A percentile compares a stretch with the other conserved stretches of the same genome.
Evolutionary conservation across 1,140 invertebrate species (phyloP).

Genomic region (Coenobita brevimanus): DNA sequence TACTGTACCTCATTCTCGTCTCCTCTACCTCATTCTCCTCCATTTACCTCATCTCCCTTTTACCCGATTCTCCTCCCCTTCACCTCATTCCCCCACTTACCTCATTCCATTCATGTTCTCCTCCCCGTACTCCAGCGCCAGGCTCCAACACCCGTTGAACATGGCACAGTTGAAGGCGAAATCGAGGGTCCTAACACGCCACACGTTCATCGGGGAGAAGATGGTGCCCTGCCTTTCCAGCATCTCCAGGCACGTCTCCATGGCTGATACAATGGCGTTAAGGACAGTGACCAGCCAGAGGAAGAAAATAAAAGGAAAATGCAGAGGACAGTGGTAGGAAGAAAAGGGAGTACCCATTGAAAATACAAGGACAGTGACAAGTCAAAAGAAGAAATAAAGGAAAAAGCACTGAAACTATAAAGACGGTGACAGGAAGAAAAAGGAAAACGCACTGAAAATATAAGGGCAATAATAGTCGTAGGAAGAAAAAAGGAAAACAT

Average conservation of each 20-base stretch:
- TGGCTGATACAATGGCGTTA: too few relatives aligned
- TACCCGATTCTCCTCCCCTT: neutral
- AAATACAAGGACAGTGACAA: too few relatives aligned
- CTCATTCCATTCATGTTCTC: conserved; percentile 55
- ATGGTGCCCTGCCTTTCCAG: conserved; percentile 34
- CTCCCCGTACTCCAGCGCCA: conserved; percentile 35
- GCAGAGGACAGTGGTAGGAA: neutral
- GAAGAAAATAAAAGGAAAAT: neutral
- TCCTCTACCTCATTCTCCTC: neutral
- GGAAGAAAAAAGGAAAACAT: too few relatives aligned
- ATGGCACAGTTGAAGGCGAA: conserved; percentile 53
- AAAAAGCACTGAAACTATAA: too few relatives aligned
- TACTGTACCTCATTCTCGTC: neutral
- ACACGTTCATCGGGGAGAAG: conserved; percentile 47
- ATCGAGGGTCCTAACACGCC: conserved; percentile 52
- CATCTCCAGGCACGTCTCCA: conserved; percentile 21
- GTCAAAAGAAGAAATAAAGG: too few relatives aligned
- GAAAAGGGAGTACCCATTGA: neutral
- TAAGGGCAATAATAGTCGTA: too few relatives aligned
- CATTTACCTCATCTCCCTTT: too few relatives aligned
- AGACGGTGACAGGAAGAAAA: too few relatives aligned
- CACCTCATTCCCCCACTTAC: neutral
- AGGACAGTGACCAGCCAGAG: too few relatives aligned
- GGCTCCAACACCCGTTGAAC: conserved; percentile 44
- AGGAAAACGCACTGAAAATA: too few relatives aligned